Evolutionary conservation across 1,140 invertebrate genomes (phyloP).

Genomic region (Drosophila pseudoananassae): DNA sequence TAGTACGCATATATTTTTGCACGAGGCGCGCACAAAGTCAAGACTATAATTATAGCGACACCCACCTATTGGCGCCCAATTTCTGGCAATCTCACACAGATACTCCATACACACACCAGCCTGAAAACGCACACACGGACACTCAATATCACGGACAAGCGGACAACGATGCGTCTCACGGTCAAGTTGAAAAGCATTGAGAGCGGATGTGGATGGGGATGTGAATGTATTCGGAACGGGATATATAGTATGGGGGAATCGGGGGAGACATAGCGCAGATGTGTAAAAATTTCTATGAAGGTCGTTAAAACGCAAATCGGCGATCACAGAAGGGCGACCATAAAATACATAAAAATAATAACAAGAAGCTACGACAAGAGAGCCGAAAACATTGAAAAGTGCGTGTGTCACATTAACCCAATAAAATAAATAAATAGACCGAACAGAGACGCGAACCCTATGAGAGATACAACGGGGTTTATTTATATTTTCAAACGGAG

Average conservation of each 20-base stretch:
- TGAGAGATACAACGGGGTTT: constrained; percentile 11
- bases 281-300: constrained; percentile 50
- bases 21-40: constrained; percentile 79
- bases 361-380: constrained; percentile 1
- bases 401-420: constrained; percentile 78
- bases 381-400: constrained; percentile 15
- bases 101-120: constrained; percentile 14
- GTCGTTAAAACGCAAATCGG: constrained; percentile 25
- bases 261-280: constrained; percentile 28
- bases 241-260: constrained; percentile 5
- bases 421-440: constrained; percentile 62
- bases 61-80: constrained; percentile 79
- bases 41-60: constrained; percentile 82
- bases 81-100: constrained; percentile 48
- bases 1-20: constrained; percentile 62
- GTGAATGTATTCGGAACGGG: constrained; percentile 24
- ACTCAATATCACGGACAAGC: constrained; percentile 63
- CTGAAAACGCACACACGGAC: constrained; percentile 28
- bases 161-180: constrained; percentile 63
- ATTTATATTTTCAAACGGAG: constrained; percentile 26
- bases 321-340: constrained; percentile 33
- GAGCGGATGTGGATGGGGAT: constrained; percentile 64
- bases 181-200: constrained; percentile 81
- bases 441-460: constrained; percentile 40
- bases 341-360: constrained; percentile 1